Evolutionary conservation across 2,888 invertebrate species (phyloP).

Genomic region (Drosophila mimetica): DNA sequence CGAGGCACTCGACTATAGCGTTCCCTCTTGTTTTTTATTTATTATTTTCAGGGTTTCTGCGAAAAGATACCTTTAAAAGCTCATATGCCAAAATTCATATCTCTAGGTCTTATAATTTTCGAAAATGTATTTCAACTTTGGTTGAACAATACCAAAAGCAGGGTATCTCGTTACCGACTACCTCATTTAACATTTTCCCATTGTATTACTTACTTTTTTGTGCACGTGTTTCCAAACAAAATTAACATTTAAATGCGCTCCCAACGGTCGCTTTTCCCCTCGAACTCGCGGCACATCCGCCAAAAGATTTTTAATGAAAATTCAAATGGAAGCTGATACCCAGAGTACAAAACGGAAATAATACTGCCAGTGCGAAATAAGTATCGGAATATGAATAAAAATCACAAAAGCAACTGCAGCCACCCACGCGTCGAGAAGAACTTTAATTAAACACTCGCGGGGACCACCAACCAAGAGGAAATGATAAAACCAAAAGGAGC

Average conservation of each 20-base stretch:
- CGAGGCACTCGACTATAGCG: too few relatives aligned
- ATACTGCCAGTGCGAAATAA: conserved; percentile 6
- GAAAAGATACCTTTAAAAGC: too few relatives aligned
- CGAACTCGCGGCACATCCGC: conserved; percentile 40
- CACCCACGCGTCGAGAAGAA: conserved; percentile 47
- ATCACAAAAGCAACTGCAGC: conserved; percentile 24
- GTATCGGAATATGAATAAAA: conserved; percentile 25
- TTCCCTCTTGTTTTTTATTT: too few relatives aligned
- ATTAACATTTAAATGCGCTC: conserved; percentile 70
- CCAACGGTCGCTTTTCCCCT: conserved; percentile 47
- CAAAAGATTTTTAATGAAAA: conserved; percentile 30
- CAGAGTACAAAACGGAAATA: conserved; percentile 14
- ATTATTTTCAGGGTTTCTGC: too few relatives aligned
- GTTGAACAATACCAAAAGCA: too few relatives aligned
- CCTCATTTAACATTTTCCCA: not conserved
- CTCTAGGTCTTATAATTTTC: too few relatives aligned
- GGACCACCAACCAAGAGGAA: conserved; percentile 61
- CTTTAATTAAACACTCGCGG: conserved; percentile 67
- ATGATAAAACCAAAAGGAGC: conserved; percentile 19
- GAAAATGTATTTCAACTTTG: too few relatives aligned
- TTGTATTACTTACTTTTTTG: not conserved
- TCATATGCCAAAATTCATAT: too few relatives aligned
- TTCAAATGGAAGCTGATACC: conserved; percentile 23
- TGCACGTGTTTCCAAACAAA: conserved; percentile 42
- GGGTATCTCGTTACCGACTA: not conserved